These are phyloP conservation scores for Argya squamiceps DNA, from an alignment of 2,797 vertebrate genomes.

Conservation along the genomic window DNA sequence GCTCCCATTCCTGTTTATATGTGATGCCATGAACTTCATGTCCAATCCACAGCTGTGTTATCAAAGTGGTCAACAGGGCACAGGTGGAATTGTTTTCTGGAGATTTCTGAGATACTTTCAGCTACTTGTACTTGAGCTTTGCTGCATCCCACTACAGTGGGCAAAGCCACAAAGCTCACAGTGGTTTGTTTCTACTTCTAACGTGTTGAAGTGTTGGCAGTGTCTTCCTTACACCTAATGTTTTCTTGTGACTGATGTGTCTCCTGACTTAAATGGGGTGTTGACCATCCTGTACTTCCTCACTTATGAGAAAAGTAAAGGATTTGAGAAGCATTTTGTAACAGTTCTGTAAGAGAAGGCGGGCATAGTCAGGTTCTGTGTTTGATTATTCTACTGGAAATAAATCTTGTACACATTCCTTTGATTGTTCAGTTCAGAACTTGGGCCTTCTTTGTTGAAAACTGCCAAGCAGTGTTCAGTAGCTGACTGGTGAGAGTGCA, in stretches of 20 bases:
- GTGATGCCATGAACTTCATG: neutral
- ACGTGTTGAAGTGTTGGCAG: neutral
- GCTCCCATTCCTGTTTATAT: neutral
- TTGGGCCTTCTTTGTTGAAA: neutral
- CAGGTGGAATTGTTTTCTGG: neutral
- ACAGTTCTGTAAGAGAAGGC: neutral
- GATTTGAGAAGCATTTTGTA: neutral
- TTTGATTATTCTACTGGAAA: slow-evolving; percentile 8
- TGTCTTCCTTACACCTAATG: neutral
- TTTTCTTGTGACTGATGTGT: neutral
- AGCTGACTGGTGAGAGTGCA: neutral
- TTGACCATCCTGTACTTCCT: neutral
- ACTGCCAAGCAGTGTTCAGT: neutral
- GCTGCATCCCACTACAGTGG: neutral
- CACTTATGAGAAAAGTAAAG: neutral
- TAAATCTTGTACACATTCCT: neutral
- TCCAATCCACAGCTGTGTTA: neutral
- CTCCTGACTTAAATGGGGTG: neutral
- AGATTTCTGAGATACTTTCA: neutral
- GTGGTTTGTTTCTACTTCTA: neutral
- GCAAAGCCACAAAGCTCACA: neutral
- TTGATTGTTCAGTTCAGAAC: neutral
- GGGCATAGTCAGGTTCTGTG: neutral
- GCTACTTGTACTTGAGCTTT: neutral
- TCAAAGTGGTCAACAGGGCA: neutral